Percentiles rank a stretch among this genome's conserved stretches.
Evolutionary conservation across 1,140 invertebrate species (phyloP).

Genomic region (Venturia canescens): DNA sequence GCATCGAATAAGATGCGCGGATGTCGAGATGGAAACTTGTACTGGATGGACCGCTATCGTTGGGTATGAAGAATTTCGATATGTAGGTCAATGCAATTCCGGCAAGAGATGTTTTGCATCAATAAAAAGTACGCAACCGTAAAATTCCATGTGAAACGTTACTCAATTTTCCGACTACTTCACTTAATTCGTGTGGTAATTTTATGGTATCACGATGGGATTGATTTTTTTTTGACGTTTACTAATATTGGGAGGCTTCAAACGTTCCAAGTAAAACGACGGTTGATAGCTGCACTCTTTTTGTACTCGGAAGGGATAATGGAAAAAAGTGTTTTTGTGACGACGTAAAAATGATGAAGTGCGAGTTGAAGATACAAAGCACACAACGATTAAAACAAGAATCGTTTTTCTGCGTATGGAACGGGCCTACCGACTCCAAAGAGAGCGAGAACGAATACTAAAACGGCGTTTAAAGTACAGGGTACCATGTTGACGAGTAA

Average conservation of each 20-base stretch:
- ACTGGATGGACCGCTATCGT: no score
- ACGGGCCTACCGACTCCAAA: slow-evolving; percentile 26
- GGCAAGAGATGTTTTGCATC: no score
- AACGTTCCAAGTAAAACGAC: no score
- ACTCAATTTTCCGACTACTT: no score
- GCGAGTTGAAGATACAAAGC: neutral
- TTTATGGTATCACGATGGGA: no score
- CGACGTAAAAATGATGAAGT: slow-evolving; percentile 5
- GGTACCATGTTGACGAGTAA: slow-evolving; percentile 15
- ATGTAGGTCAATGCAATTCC: no score
- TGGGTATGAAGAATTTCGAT: no score
- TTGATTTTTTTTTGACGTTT: no score
- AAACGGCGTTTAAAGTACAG: slow-evolving; percentile 6
- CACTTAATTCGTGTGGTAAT: no score
- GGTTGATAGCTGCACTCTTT: neutral
- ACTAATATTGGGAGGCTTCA: no score
- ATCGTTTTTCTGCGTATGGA: slow-evolving; percentile 45
- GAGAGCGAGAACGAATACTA: slow-evolving; percentile 27
- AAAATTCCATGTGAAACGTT: no score
- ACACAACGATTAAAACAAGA: slow-evolving; percentile 32
- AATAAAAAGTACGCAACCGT: no score
- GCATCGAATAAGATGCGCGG: neutral
- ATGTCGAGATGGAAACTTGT: neutral
- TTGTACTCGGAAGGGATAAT: neutral
- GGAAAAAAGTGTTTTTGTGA: neutral